phyloP scores from a whole-genome alignment of 2,797 vertebrate species.

The Alcedo atthis region DNA sequence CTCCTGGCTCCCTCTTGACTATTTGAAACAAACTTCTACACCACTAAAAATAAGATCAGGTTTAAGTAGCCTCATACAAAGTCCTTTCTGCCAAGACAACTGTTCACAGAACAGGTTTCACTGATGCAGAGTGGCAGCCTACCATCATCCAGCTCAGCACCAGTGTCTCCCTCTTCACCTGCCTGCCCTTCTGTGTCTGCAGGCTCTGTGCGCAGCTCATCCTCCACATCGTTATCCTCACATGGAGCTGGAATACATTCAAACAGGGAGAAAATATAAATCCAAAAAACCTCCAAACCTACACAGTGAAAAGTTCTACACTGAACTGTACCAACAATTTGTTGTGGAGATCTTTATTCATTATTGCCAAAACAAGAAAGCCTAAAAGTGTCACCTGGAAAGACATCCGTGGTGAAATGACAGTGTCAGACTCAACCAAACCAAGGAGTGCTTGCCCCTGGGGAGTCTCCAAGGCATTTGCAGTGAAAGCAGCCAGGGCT shows the following conservation, averaged over 20 bases:
- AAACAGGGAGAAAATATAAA: conserved; percentile 29
- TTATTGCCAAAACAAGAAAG: not conserved
- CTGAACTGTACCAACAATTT: not conserved
- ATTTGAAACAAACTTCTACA: not conserved
- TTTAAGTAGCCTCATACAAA: not conserved
- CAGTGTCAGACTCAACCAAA: not conserved
- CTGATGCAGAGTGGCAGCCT: conserved; percentile 1
- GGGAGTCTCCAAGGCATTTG: not conserved
- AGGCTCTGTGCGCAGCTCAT: conserved; percentile 85
- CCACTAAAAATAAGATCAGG: not conserved
- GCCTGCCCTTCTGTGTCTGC: conserved; percentile 79
- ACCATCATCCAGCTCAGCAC: conserved; percentile 94
- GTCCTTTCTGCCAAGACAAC: not conserved
- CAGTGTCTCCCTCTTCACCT: conserved; percentile 86
- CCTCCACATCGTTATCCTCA: conserved; percentile 85
- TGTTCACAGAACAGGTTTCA: not conserved
- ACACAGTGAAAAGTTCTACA: not conserved
- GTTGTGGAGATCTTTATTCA: not conserved
- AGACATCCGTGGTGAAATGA: not conserved
- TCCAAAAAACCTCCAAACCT: not conserved
- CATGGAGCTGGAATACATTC: conserved; percentile 80
- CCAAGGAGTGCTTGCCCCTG: not conserved
- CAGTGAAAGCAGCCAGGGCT: not conserved
- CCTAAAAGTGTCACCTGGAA: not conserved
- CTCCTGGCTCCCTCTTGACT: not conserved